Base-by-base conservation (phyloP, 1,140 invertebrate species). In the Zaprionus nigranus region DNA sequence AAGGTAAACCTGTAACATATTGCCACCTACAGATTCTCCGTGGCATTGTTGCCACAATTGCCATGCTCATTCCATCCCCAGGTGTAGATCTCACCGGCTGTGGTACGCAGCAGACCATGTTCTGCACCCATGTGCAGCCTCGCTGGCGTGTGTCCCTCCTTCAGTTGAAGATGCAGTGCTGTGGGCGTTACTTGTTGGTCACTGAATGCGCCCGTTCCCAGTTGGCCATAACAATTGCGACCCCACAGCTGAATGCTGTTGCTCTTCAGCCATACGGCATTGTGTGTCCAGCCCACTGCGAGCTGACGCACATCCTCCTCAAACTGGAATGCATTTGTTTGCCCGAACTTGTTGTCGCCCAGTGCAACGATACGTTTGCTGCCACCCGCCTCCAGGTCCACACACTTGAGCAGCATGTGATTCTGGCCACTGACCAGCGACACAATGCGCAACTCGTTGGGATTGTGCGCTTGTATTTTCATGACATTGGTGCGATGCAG, bases 41-140 rank as follows among this genome's bases (percentile, higher is more conserved):
- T 95, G 56, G 94, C 92, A 40, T 95, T 95, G 74, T 95, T 96
- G 70, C 97, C 97, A 92, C 97, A 97, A 84, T 97, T 97, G 24
- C 96, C 96, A 93, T 98, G 97, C 80, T 98, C 97, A 93, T 98
- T 98, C 97, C 97, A 98, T 6, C 97, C 97, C 97, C 97, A 98
- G n/a, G 95, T 95, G 68, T 95, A 95, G 3, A 97, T 79, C 51
- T 93, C 92, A 20, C 95, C 94, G 2, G 60, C 65, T 9, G 81
- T 76, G 5, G 94, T 94, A 84, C 95, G 88, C 71, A 94, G 91
- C 54, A 98, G 79, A 62, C 95, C 96, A 84, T 98, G 97, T 91
- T 97, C 97, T 0, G 97, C 96, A 11, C 97, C 97, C 82, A 96
- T 93, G 66, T 94, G 94, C 20, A 97, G 71, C 84, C 95, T 94